These are phyloP conservation scores for Ranitomeya variabilis DNA, from an alignment of 2,113 vertebrate species.

Conservation along the genomic window DNA sequence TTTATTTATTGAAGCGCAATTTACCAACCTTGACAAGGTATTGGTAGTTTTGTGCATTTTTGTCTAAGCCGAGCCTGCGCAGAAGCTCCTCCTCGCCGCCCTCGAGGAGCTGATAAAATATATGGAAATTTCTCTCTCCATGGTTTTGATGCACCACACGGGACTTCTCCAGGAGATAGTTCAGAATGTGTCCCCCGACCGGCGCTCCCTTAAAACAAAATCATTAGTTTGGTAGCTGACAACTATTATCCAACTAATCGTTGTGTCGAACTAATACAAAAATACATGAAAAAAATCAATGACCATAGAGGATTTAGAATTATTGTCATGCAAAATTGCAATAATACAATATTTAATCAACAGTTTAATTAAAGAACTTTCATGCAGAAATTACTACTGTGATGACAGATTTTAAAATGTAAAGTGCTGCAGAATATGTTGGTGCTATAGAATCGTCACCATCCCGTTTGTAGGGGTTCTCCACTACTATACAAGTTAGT, in stretches of 20 bases:
- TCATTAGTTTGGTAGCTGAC: not conserved
- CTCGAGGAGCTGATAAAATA: constrained; percentile 97
- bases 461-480: no score
- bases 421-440: no score
- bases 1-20: not conserved
- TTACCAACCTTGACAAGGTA: constrained; percentile 89
- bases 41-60: constrained; percentile 91
- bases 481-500: no score
- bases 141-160: constrained; percentile 96
- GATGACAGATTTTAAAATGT: no score
- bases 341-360: no score
- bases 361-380: no score
- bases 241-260: not conserved
- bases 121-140: constrained; percentile 95
- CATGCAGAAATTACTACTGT: no score
- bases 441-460: no score
- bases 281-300: no score
- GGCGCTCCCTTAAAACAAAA: constrained; percentile 84
- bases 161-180: constrained; percentile 98
- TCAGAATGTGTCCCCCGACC: constrained; percentile 95
- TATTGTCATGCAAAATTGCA: no score
- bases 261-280: no score
- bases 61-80: constrained; percentile 87
- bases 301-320: no score
- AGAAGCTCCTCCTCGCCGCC: constrained; percentile 92